A percentile compares a stretch with the other conserved stretches of the same genome.
These are phyloP conservation scores for Lineus longissimus DNA, from an alignment of 1,140 invertebrate genomes.

Conservation along the genomic window DNA sequence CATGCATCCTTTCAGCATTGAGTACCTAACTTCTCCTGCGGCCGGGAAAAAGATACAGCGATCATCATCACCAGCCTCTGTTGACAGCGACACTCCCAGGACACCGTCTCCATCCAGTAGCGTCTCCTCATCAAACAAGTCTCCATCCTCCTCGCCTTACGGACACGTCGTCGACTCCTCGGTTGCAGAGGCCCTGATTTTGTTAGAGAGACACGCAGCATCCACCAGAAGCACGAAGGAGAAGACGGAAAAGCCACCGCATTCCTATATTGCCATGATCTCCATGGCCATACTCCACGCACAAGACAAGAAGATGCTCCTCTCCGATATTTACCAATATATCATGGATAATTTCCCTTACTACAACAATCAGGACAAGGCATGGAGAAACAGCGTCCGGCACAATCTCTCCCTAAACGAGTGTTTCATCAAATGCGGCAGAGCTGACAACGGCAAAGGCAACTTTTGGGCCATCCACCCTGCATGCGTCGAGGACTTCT, in stretches of 20 bases:
- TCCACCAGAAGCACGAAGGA: conserved; percentile 5
- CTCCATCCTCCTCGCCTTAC: not conserved
- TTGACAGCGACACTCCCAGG: not conserved
- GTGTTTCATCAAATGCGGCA: conserved; percentile 92
- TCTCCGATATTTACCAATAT: conserved; percentile 56
- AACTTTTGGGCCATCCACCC: conserved; percentile 98
- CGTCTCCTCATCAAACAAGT: not conserved
- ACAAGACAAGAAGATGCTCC: conserved; percentile 52
- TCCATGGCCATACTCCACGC: conserved; percentile 66
- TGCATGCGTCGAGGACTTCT: conserved; percentile 90
- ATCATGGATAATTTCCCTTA: conserved; percentile 55
- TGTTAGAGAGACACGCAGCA: not conserved
- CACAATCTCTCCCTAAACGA: conserved; percentile 91
- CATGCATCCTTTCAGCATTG: conserved; percentile 2
- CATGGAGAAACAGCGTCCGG: conserved; percentile 64
- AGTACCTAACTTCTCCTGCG: not conserved
- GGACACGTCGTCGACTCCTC: not conserved
- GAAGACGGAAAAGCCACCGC: conserved; percentile 55
- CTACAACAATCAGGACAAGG: conserved; percentile 65
- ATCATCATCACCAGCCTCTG: not conserved
- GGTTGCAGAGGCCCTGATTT: not conserved
- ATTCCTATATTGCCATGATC: conserved; percentile 69
- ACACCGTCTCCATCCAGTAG: not conserved
- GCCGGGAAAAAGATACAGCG: not conserved
- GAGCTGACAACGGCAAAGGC: conserved; percentile 82